These are phyloP conservation scores for Sceloporus tristichus DNA, from an alignment of 2,113 vertebrate species.

Conservation along the genomic window DNA sequence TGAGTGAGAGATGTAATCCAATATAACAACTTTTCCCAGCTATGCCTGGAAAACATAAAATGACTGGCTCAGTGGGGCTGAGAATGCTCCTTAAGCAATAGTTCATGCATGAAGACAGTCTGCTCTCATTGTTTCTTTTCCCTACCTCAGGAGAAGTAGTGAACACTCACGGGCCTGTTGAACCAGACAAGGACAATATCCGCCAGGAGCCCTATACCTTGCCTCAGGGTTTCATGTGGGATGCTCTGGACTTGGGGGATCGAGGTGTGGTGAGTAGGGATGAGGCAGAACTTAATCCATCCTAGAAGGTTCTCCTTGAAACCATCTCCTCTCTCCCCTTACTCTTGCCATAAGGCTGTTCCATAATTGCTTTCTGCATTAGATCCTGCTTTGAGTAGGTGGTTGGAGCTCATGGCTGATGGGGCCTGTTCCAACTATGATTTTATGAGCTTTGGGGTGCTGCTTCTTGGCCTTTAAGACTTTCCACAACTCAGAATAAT, in stretches of 20 bases:
- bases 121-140: constrained; percentile 26
- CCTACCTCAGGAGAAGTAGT: constrained; percentile 91
- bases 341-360: background rate
- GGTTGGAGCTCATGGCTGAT: too few species aligned
- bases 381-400: too few species aligned
- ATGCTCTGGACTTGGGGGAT: constrained; percentile 92
- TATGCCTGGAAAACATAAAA: too few species aligned
- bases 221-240: constrained; percentile 96
- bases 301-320: background rate
- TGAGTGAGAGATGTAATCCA: too few species aligned
- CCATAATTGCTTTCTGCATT: background rate
- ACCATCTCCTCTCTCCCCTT: background rate
- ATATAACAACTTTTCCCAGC: too few species aligned
- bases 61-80: background rate
- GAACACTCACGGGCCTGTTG: constrained; percentile 93
- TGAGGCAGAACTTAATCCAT: rapidly evolving
- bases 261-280: constrained; percentile 89
- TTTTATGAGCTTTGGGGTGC: background rate
- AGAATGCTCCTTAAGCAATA: background rate
- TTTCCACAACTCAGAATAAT: background rate
- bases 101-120: background rate
- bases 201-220: constrained; percentile 96
- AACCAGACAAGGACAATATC: constrained; percentile 95
- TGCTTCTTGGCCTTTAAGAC: background rate
- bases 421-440: too few species aligned